These are phyloP conservation scores for Lepidurus arcticus DNA, from an alignment of 1,140 invertebrate genomes.

Conservation along the genomic window DNA sequence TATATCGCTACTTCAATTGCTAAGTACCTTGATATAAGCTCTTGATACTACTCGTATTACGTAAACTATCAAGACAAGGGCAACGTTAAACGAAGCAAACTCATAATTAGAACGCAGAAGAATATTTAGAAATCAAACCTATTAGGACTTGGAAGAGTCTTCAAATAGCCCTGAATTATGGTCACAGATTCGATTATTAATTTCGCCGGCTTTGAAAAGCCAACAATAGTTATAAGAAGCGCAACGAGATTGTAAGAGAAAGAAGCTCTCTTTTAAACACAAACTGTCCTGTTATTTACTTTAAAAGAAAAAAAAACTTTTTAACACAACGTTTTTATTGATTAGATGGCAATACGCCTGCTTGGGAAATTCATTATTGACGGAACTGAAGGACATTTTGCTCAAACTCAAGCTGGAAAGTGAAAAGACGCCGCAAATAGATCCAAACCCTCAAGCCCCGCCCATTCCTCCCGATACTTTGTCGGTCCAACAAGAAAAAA, in stretches of 20 bases:
- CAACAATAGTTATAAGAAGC: background rate
- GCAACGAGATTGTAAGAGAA: background rate
- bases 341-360: background rate
- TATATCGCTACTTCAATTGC: too few relatives aligned
- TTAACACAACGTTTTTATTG: background rate
- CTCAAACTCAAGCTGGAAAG: background rate
- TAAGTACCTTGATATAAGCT: too few relatives aligned
- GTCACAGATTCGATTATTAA: background rate
- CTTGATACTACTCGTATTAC: background rate
- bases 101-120: too few relatives aligned
- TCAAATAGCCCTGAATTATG: background rate
- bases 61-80: background rate
- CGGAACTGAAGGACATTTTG: background rate
- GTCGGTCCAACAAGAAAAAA: conserved; percentile 45
- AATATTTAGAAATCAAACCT: background rate
- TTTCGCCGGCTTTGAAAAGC: background rate
- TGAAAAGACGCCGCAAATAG: background rate
- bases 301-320: too few relatives aligned
- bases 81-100: too few relatives aligned
- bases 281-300: background rate
- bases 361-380: background rate
- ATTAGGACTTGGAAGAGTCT: background rate
- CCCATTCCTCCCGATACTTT: conserved; percentile 34
- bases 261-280: background rate
- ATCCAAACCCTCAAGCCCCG: background rate